Evolutionary conservation across 2,888 invertebrate species (phyloP).

Genomic region (Pristionchus maxplancki): DNA sequence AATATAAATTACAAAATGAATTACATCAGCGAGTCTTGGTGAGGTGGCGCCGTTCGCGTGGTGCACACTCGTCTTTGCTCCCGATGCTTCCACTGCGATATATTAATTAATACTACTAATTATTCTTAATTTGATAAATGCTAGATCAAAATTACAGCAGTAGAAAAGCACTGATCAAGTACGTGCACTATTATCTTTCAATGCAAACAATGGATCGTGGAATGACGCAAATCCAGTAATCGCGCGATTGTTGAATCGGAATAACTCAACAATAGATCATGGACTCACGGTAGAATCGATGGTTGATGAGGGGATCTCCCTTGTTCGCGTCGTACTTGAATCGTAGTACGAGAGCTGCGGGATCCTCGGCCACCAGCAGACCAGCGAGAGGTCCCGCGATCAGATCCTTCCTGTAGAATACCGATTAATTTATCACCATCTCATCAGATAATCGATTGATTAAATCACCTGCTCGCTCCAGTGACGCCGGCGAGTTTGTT

Average conservation of each 20-base stretch:
- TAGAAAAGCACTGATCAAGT: not conserved
- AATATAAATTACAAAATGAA: too few relatives aligned
- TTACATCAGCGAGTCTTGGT: not conserved
- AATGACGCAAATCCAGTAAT: not conserved
- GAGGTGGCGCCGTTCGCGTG: not conserved
- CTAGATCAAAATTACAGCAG: not conserved
- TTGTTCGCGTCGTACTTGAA: not conserved
- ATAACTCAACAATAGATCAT: not conserved
- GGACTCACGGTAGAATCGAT: slow-evolving; percentile 9
- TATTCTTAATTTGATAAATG: not conserved
- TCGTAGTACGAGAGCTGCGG: not conserved
- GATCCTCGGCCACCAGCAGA: slow-evolving; percentile 1
- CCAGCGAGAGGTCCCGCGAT: slow-evolving; percentile 35
- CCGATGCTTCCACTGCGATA: slow-evolving; percentile 6
- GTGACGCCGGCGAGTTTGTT: not conserved
- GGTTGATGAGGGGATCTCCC: slow-evolving; percentile 38
- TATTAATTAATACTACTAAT: not conserved
- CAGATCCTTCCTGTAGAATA: not conserved
- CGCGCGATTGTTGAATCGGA: not conserved
- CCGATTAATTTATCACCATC: not conserved
- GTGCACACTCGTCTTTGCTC: slow-evolving; percentile 27
- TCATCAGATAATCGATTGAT: not conserved
- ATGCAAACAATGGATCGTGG: not conserved
- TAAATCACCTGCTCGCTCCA: not conserved
- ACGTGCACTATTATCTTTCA: slow-evolving; percentile 1